Percentiles rank a stretch among this genome's conserved stretches.
Evolutionary conservation across 2,888 invertebrate species (phyloP).

Genomic region (Dusona sp.): DNA sequence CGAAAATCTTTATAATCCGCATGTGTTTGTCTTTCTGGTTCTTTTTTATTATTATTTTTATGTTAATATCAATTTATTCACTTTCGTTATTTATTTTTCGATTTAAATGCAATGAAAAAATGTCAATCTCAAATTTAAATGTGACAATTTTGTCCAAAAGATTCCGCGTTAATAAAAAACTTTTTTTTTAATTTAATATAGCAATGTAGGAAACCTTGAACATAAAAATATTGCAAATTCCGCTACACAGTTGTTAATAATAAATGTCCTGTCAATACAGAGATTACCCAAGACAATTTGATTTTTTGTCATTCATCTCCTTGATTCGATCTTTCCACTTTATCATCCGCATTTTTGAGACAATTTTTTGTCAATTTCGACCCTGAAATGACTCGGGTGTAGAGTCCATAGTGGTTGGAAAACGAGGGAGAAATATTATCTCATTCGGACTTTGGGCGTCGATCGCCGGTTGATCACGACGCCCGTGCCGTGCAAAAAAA

Average conservation of each 20-base stretch:
- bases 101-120: too few species aligned
- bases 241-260: neutral
- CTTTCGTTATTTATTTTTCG: neutral
- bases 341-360: neutral
- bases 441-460: conserved; percentile 68
- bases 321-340: neutral
- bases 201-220: neutral
- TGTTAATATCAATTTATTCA: neutral
- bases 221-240: neutral
- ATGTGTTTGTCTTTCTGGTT: neutral
- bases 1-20: neutral
- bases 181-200: neutral
- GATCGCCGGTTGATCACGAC: conserved; percentile 34
- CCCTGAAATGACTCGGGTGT: neutral
- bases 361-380: neutral
- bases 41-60: neutral
- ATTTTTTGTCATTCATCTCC: neutral
- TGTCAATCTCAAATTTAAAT: neutral
- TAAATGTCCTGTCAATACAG: neutral
- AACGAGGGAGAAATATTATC: conserved; percentile 60
- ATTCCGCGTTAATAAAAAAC: neutral
- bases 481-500: neutral
- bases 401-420: conserved; percentile 37
- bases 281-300: neutral
- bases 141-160: neutral